phyloP scores from a whole-genome alignment of 2,888 invertebrate genomes.

The Taenaris catops region DNA sequence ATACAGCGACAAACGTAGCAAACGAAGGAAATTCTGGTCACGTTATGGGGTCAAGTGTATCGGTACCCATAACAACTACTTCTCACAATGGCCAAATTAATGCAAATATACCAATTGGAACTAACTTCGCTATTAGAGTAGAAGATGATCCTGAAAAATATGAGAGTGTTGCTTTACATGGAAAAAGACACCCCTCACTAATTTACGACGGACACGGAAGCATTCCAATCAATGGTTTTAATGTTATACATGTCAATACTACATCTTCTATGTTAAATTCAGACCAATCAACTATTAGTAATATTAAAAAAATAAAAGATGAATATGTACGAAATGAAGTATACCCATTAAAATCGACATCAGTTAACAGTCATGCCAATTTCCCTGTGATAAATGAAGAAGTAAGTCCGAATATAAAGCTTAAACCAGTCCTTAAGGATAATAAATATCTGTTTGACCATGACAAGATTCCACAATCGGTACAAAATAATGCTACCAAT shows the following conservation, averaged over 20 bases:
- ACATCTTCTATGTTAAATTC: conserved; percentile 5
- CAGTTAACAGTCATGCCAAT: conserved; percentile 68
- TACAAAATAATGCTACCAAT: conserved; percentile 59
- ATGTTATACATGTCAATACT: conserved; percentile 13
- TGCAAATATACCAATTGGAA: conserved; percentile 69
- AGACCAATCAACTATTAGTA: conserved; percentile 5
- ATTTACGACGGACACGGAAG: conserved; percentile 36
- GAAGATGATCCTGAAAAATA: conserved; percentile 55
- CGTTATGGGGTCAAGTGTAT: conserved; percentile 57
- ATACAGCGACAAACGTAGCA: conserved; percentile 59
- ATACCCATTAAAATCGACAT: conserved; percentile 33
- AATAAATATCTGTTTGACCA: conserved; percentile 31
- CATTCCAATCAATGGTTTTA: conserved; percentile 25
- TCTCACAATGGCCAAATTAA: conserved; percentile 49
- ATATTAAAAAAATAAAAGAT: conserved; percentile 4
- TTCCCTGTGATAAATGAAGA: conserved; percentile 66
- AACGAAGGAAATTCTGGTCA: conserved; percentile 44
- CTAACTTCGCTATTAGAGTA: conserved; percentile 70
- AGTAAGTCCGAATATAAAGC: conserved; percentile 12
- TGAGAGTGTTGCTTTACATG: conserved; percentile 48
- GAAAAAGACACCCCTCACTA: conserved; percentile 37
- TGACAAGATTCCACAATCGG: conserved; percentile 50
- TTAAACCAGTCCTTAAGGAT: conserved; percentile 23
- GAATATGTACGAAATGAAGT: conserved; percentile 24
- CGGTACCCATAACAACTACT: conserved; percentile 49